Base-by-base conservation (phyloP, 2,888 invertebrate species). In the Nesidiocoris tenuis region DNA sequence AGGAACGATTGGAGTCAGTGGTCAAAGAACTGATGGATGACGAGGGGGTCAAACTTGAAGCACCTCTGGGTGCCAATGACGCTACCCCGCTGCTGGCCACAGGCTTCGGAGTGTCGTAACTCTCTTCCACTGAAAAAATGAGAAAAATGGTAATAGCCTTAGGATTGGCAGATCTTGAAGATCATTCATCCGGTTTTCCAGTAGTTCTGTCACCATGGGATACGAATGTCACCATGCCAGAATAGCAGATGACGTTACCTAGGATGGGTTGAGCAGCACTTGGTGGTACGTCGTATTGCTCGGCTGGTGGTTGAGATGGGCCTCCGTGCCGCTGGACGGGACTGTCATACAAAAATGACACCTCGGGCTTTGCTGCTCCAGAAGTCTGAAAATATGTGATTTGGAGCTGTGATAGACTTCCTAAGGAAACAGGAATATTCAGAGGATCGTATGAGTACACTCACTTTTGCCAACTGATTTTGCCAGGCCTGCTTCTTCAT, bases 361-460 rank as follows among this genome's bases (percentile, higher is more conserved):
- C 91, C 91, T 79, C 90, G 84, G 83, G 90, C 91, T 65, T 90
- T 89, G 83, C 91, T 90, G 81, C 91, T 90, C 83, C 88, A 88
- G 83, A 89, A n/a, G n/a, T n/a, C n/a, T n/a, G n/a, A n/a, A n/a
- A n/a, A n/a, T n/a, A n/a, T n/a, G n/a, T n/a, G n/a, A n/a, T n/a
- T n/a, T n/a, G n/a, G 88, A 83, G 90, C 89, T 55, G 90, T 90
- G 76, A 90, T 90, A 79, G 90, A 86, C 78, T 3, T 39, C 12
- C 39, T 7, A 39, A 39, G 12, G 3, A 39, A 39, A 39, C 39
- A 39, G 12, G 3, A 7, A 39, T 3, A 39, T 39, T 39, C 12
- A 39, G 39, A 39, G 3, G 39, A 12, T 90, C 90, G 90, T 90
- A 16, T 2, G 18, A 55, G n/a, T n/a, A 65, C 23, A 21, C 23